Evolutionary conservation across 2,797 vertebrate species (phyloP), one percentile per base, ranked within the genome.

Genomic region (Poeciliopsis gracilis): DNA sequence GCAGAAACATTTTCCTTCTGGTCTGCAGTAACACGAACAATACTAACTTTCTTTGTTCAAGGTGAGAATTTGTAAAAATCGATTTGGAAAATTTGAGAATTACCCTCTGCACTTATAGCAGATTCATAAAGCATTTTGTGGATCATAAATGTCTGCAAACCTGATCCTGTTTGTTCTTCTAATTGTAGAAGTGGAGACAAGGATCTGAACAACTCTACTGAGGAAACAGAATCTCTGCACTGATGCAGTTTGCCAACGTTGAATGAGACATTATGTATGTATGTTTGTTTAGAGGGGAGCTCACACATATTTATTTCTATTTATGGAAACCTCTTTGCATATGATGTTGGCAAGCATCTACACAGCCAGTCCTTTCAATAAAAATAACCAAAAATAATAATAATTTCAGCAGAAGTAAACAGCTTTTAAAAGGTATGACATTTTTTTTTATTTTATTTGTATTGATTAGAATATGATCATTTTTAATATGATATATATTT

Each of bases 1-100:
- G 57, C 25, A 80, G 43, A 75, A 72, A 69, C 20, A 49, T 53
- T 43, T 53, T 73, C 45, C 73, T 82, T 11, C 5, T 63, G 53
- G 5, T 47, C 51, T n/a, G 12, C 36, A 73, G n/a, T 41, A 8
- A 28, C 63, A 28, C 63, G 23, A 67, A 45, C 23, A 46, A 77
- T 41, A 53, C 25, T 9, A 36, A 49, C 9, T 47, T 57, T 61
- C 16, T n/a, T 30, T 78, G 59, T 76, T 73, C 15, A 49, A 45
- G 46, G 10, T 49, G 41, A 36, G 36, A 73, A 67, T 77, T 70
- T 69, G 30, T 16, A 41, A 28, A 41, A 41, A 41, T 67, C 4
- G 0, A 23, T 41, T 25, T 25, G 61, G 36, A 7, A 41, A 16
- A 41, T 13, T 63, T 67, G 36, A 4, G 38, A 5, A 28, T 28